Evolutionary conservation across 2,113 vertebrate species (phyloP).

Genomic region (Aegithalos caudatus): DNA sequence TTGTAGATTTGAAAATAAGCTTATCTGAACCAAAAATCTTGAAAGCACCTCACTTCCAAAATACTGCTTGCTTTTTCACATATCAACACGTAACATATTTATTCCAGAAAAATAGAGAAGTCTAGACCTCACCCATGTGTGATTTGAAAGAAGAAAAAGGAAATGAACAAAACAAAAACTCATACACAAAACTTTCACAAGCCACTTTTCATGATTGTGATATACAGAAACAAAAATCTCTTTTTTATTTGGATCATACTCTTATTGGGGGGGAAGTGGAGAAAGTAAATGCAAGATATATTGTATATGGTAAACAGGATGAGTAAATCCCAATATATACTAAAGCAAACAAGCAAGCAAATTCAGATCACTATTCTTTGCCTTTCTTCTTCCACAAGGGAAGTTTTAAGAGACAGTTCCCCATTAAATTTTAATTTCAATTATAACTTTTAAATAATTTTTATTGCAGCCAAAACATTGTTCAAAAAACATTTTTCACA

Average conservation of each 20-base stretch:
- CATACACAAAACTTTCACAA: neutral
- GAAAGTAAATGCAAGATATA: neutral
- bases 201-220: constrained; percentile 42
- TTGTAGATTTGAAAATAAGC: neutral
- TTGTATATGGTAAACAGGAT: neutral
- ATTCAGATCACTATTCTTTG: constrained; percentile 10
- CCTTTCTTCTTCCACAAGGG: neutral
- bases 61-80: constrained; percentile 51
- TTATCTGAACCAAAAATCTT: constrained; percentile 25
- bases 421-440: constrained; percentile 68
- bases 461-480: constrained; percentile 94
- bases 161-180: neutral
- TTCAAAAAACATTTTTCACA: constrained; percentile 89
- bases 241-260: neutral
- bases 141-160: neutral
- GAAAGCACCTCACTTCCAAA: constrained; percentile 59
- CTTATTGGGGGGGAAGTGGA: neutral
- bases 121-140: neutral
- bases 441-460: constrained; percentile 67
- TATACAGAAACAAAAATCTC: neutral
- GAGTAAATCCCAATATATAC: constrained; percentile 43
- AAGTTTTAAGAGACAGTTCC: constrained; percentile 29
- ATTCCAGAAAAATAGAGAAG: neutral
- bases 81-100: constrained; percentile 9
- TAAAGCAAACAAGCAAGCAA: constrained; percentile 17